phyloP scores from a whole-genome alignment of 2,113 vertebrate species.

The rabbit (Oryctolagus cuniculus) region mOryCun1.1 NC_091433.1:6080001-6080500 shows the following conservation, averaged over 20 bases:
- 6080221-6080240: neutral
- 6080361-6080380: neutral
- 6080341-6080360: neutral
- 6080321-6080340: neutral
- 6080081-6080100: neutral
- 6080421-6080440: neutral
- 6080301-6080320: neutral
- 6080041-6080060: too few species aligned
- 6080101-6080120: neutral
- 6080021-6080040: neutral
- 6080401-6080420: neutral
- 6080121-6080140: neutral
- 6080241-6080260: neutral
- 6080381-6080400: neutral
- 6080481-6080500: fast-evolving
- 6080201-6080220: too few species aligned
- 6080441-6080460: neutral
- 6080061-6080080: neutral
- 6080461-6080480: too few species aligned
- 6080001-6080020: neutral
- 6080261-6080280: neutral
- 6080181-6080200: too few species aligned
- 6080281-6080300: neutral
- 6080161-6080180: too few species aligned
- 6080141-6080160: neutral